A percentile compares a stretch with the other conserved stretches of the same genome.
Evolutionary conservation across 2,888 invertebrate species (phyloP).

Genomic region (Sinopyrophorus schimmeli): DNA sequence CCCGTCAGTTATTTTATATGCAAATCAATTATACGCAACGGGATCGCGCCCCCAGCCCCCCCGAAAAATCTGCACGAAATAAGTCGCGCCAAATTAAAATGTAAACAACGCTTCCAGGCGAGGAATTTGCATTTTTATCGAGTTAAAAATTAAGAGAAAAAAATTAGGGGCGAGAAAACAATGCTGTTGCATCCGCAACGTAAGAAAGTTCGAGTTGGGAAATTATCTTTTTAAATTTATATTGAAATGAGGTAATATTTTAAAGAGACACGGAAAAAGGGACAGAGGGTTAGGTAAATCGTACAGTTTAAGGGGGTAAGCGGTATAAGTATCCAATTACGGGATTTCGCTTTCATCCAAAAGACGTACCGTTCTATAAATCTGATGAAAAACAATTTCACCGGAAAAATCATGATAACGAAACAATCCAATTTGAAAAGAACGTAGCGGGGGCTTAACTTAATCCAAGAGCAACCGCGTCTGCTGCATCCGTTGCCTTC

Average conservation of each 20-base stretch:
- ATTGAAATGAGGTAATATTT: neutral
- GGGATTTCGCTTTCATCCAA: conserved; percentile 12
- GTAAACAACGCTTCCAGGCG: neutral
- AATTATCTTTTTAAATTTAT: neutral
- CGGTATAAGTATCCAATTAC: conserved; percentile 19
- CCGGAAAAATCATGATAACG: conserved; percentile 30
- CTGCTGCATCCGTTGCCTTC: conserved; percentile 38
- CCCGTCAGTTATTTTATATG: neutral
- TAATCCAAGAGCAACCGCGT: conserved; percentile 34
- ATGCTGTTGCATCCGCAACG: conserved; percentile 1
- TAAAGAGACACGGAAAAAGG: neutral
- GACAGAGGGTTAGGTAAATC: neutral
- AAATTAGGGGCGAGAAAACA: conserved; percentile 5
- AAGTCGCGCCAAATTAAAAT: conserved; percentile 1
- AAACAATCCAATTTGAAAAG: conserved; percentile 36
- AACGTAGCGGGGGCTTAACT: conserved; percentile 32
- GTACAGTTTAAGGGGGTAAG: neutral
- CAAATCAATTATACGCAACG: neutral
- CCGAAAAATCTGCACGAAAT: neutral
- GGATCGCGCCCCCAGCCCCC: too few relatives aligned
- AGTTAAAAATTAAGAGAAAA: conserved; percentile 15
- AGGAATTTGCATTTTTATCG: conserved; percentile 20
- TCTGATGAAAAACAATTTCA: conserved; percentile 24
- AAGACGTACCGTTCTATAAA: conserved; percentile 12
- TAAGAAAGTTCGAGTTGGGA: neutral